phyloP scores from a whole-genome alignment of 2,888 invertebrate species.

The Drosophila niveifrons region DNA sequence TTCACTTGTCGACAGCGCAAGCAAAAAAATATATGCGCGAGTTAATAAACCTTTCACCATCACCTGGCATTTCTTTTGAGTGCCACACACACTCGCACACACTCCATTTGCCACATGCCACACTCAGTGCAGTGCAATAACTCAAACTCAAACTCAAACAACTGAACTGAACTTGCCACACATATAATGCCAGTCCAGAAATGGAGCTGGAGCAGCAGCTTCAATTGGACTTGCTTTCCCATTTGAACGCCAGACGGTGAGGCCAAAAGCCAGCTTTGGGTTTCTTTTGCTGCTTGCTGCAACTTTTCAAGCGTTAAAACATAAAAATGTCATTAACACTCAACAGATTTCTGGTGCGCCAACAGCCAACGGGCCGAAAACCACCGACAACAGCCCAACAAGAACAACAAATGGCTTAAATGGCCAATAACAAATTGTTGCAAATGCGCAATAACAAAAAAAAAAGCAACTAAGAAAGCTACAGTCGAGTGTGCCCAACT shows the following conservation, averaged over 20 bases:
- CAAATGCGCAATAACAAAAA: slow-evolving; percentile 56
- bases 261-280: slow-evolving; percentile 43
- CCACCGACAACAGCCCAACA: slow-evolving; percentile 5
- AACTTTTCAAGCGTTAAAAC: slow-evolving; percentile 78
- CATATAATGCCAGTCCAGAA: slow-evolving; percentile 2
- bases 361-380: slow-evolving; percentile 23
- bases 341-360: slow-evolving; percentile 76
- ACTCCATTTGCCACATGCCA: slow-evolving; percentile 19
- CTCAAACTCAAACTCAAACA: slow-evolving; percentile 24
- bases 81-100: slow-evolving; percentile 7
- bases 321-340: slow-evolving; percentile 80
- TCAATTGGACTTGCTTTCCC: slow-evolving; percentile 63
- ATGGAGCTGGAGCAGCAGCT: slow-evolving; percentile 23
- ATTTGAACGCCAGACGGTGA: slow-evolving; percentile 19
- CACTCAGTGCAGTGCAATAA: slow-evolving; percentile 47
- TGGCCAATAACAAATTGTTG: slow-evolving; percentile 81
- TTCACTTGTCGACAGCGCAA: slow-evolving; percentile 10
- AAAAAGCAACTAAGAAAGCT: no score
- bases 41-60: slow-evolving; percentile 51
- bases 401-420: slow-evolving; percentile 66
- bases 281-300: slow-evolving; percentile 22
- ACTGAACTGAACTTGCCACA: slow-evolving; percentile 23
- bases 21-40: neutral
- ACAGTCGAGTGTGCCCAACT: no score
- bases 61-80: slow-evolving; percentile 24